Evolutionary conservation across 2,888 invertebrate genomes (phyloP), one percentile per base, ranked within the genome.

Genomic region (Andricus curvator): DNA sequence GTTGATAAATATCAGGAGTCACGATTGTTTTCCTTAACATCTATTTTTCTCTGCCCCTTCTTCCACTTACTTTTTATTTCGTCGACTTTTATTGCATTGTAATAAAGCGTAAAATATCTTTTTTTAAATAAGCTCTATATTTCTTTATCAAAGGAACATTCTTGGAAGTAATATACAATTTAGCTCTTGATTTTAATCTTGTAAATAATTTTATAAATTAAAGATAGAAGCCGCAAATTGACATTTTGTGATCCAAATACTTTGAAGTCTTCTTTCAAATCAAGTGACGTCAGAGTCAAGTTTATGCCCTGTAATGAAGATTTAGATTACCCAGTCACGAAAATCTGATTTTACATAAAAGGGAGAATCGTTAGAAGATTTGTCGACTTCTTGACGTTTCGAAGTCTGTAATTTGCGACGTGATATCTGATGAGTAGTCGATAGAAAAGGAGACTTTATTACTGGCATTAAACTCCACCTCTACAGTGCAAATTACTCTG

Each of bases 1-100:
- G 22, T 70, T 70, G 70, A 70, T 70, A 70, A 70, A 70, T 70
- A 70, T 51, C 25, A 25, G 67, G 29, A 70, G 70, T 70, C 70
- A 70, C 70, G 70, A 29, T 70, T 70, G 70, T 70, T 51, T 29
- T 29, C 56, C 15, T 25, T 29, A 29, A 29, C 48, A 48, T 51
- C 68, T 44, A 51, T 70, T 70, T 70, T 48, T 70, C 48, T 48
- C 48, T 22, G 68, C 8, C 22, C 41, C 25, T 66, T 66, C 13
- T 68, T 68, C 11, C n/a, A 66, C n/a, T 8, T 41, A n/a, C 13
- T 67, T 68, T 20, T 70, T 70, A 25, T 25, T 48, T 68, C 5
- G 29, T 68, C 22, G 17, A n/a, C 48, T 13, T 25, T 48, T 29
- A 20, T 70, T 22, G 15, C 13, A 29, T 29, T 70, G 17, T 20